Evolutionary conservation across 2,113 vertebrate species (phyloP), one percentile per base, ranked within the genome.

Genomic region (Eudorcas thomsonii): DNA sequence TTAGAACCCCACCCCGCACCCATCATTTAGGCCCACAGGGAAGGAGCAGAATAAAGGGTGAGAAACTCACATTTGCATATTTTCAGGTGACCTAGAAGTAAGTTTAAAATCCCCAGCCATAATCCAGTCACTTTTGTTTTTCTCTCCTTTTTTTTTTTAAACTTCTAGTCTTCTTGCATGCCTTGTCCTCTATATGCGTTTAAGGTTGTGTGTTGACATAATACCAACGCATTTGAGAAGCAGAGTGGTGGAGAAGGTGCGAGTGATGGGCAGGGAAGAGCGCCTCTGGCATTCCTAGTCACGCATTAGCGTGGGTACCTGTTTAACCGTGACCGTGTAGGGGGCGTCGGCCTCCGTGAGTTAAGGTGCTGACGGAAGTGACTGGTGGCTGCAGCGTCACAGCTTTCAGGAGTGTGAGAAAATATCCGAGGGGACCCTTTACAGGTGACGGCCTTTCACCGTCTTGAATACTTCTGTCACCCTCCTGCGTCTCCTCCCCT

Each of bases 361-460:
- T 57, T 67, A 82, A 33, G 43, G 16, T 57, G 48, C 17, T 33
- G 87, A 43, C 17, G 25, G 43, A 36, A 85, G 4, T 14, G 5
- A 5, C 8, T 7, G 1, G 1, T 15, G 26, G 71, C 50, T 10
- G 3, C 36, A 45, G n/a, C 36, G 0, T 28, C 33, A 0, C 43
- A 21, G 13, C 45, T 57, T 13, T 36, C 9, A 6, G 39, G 43
- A 57, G 4, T 26, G 23, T 17, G 28, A 39, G 23, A 10, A 12
- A 12, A 12, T 15, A 0, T 23, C n/a, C 6, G 0, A 28, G 74
- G n/a, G 23, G 26, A 62, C 19, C 52, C 89, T 50, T 11, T 43
- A 0, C 10, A 36, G 54, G 25, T 33, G 23, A 3, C 10, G 0
- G 21, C 57, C 48, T 39, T 60, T 25, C 21, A 1, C n/a, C 1